These are phyloP conservation scores for Caenorhabditis sp. DNA, from an alignment of 2,888 invertebrate genomes.

Conservation along the genomic window DNA sequence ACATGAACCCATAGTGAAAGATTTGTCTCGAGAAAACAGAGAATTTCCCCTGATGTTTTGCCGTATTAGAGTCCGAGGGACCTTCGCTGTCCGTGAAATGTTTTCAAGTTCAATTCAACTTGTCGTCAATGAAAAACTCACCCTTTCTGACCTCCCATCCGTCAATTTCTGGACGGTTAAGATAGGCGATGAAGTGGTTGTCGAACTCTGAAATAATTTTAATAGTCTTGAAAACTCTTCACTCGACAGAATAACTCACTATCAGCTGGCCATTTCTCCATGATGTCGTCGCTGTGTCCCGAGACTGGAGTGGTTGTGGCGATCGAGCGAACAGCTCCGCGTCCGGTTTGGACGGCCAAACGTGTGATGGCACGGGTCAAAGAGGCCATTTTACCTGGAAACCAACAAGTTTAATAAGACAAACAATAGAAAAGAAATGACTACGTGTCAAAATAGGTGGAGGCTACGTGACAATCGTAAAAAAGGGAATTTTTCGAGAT, in stretches of 20 bases:
- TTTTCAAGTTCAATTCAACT: too few species aligned
- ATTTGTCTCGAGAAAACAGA: too few species aligned
- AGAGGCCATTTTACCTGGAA: conserved; percentile 52
- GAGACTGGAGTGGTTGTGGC: conserved; percentile 41
- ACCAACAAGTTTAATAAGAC: neutral
- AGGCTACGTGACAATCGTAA: neutral
- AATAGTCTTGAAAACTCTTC: neutral
- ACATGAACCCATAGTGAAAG: too few species aligned
- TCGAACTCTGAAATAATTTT: conserved; percentile 64
- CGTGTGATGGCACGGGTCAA: conserved; percentile 47
- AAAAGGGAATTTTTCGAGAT: too few species aligned
- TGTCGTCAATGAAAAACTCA: conserved; percentile 35
- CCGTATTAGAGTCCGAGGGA: too few species aligned
- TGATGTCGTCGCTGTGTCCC: conserved; percentile 54
- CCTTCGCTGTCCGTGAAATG: neutral
- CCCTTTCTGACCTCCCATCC: conserved; percentile 71
- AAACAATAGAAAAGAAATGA: neutral
- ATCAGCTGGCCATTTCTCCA: conserved; percentile 70
- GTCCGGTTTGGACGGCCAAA: conserved; percentile 30
- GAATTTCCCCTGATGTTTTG: too few species aligned
- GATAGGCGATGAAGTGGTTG: conserved; percentile 69
- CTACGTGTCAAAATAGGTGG: neutral
- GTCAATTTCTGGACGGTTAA: conserved; percentile 70
- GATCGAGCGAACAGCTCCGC: conserved; percentile 37
- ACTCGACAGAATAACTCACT: conserved; percentile 42